These are phyloP conservation scores for Dryoscopus gambensis DNA, from an alignment of 2,113 vertebrate genomes.

Conservation along the genomic window DNA sequence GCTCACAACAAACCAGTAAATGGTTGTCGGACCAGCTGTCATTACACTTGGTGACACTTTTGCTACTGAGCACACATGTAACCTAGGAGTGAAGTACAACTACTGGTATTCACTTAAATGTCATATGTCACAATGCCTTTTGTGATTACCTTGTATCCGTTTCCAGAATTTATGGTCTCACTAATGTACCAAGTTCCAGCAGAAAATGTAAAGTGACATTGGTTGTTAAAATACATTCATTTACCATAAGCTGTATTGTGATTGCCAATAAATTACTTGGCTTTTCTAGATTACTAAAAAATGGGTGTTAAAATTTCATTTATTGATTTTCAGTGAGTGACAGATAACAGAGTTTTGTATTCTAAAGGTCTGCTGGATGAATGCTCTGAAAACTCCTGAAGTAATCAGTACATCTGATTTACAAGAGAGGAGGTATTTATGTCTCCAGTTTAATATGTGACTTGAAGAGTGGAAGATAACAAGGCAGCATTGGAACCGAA, in stretches of 20 bases:
- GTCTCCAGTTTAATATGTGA: background rate
- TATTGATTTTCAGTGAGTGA: background rate
- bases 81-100: background rate
- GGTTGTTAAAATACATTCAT: background rate
- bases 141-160: background rate
- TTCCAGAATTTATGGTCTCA: background rate
- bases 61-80: rapidly evolving
- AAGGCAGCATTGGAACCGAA: background rate
- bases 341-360: background rate
- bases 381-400: background rate
- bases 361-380: background rate
- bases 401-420: background rate
- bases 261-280: background rate
- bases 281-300: background rate
- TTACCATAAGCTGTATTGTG: background rate
- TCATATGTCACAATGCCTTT: background rate
- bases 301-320: background rate
- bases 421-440: background rate
- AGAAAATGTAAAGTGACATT: background rate
- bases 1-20: background rate
- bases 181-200: background rate
- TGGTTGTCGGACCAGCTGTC: background rate
- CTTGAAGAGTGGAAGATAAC: background rate
- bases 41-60: background rate
- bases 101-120: background rate